These are phyloP conservation scores for Amblyraja radiata DNA, from an alignment of 2,797 vertebrate species.

Conservation along the genomic window DNA sequence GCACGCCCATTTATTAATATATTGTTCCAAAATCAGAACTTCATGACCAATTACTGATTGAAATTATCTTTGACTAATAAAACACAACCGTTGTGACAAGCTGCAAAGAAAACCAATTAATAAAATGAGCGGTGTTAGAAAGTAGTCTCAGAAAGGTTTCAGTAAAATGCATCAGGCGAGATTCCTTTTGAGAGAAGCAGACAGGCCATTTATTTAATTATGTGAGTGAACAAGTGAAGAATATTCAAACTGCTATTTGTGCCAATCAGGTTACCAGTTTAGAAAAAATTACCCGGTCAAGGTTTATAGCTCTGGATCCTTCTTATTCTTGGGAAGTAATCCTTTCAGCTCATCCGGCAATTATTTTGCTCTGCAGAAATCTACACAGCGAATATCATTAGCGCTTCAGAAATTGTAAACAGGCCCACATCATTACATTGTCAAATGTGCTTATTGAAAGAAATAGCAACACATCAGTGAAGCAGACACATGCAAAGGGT, in stretches of 20 bases:
- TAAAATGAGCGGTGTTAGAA: not conserved
- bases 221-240: not conserved
- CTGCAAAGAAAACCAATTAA: slow-evolving; percentile 10
- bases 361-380: not conserved
- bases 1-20: not conserved
- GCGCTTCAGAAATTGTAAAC: not conserved
- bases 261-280: not conserved
- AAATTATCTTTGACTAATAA: not conserved
- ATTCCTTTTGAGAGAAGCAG: not conserved
- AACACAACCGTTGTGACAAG: not conserved
- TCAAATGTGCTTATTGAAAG: slow-evolving; percentile 12
- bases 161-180: not conserved
- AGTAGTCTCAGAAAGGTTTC: not conserved
- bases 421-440: slow-evolving; percentile 6
- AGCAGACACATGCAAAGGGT: not conserved
- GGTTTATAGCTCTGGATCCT: not conserved
- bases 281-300: not conserved
- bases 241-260: not conserved
- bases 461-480: not conserved
- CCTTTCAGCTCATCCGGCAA: not conserved
- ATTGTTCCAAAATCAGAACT: not conserved
- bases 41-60: not conserved
- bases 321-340: not conserved
- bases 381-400: not conserved
- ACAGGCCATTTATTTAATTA: slow-evolving; percentile 32